A percentile compares a stretch with the other conserved stretches of the same genome.
phyloP scores from a whole-genome alignment of 2,113 vertebrate species.

The Psilopogon haemacephalus region DNA sequence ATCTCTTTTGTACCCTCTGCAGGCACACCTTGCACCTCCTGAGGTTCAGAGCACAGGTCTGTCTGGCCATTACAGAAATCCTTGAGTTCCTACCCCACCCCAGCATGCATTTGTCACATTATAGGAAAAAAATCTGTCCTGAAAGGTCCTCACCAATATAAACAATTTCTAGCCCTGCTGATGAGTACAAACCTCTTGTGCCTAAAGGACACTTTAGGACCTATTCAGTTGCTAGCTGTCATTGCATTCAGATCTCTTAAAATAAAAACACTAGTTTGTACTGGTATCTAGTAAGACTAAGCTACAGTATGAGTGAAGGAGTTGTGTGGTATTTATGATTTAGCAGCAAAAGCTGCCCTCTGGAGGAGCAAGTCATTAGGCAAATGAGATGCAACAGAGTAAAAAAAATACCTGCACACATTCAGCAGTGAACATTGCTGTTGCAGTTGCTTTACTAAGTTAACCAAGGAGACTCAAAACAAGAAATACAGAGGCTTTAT shows the following conservation, averaged over 20 bases:
- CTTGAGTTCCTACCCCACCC: fast-evolving
- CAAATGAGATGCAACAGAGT: not conserved
- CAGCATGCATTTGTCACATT: not conserved
- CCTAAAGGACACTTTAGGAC: not conserved
- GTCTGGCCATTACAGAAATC: not conserved
- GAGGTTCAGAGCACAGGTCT: not conserved
- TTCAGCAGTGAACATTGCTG: not conserved
- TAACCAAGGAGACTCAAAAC: constrained; percentile 27
- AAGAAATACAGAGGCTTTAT: constrained; percentile 6
- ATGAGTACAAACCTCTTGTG: not conserved
- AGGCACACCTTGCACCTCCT: not conserved
- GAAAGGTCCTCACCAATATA: not conserved
- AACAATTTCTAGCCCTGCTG: not conserved
- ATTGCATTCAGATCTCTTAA: not conserved
- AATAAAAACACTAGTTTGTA: not conserved
- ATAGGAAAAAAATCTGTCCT: not conserved
- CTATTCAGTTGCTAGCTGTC: not conserved
- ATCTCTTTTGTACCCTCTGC: not conserved
- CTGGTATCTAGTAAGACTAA: not conserved
- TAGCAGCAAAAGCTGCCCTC: not conserved
- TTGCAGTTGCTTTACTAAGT: constrained; percentile 26
- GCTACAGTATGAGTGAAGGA: not conserved
- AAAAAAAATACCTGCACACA: constrained; percentile 27
- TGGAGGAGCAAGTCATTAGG: not conserved
- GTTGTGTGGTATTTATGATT: not conserved